Base-by-base conservation (phyloP, 1,140 invertebrate genomes). In the Vollenhovia emeryi region DNA sequence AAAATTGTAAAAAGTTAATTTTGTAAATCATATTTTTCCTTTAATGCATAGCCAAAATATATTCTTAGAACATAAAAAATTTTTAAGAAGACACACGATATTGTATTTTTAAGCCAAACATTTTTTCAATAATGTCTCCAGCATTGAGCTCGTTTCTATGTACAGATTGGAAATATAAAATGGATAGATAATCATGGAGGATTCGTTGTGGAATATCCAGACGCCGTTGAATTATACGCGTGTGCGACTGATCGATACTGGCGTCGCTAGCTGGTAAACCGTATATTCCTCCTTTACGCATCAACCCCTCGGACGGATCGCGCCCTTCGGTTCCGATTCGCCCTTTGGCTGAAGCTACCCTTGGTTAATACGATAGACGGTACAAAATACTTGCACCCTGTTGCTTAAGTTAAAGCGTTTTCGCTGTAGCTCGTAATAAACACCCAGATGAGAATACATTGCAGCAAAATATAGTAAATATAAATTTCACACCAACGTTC, bases 191-290 rank as follows among this genome's bases (percentile, higher is more conserved):
- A 88, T 78, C 73, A 71, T 45, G n/a, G 52, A 60, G 64, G 52
- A 89, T 62, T 84, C 52, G 36, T 88, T 45, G 50, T 13, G 59
- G 18, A 75, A 64, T 73, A 79, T 76, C 60, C 76, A 75, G 73
- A 80, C 68, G 18, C 24, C 15, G 40, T 18, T 48, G 33, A 27
- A 45, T 33, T 78, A 79, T 62, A 87, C 68, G 86, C 73, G 84
- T 76, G 83, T 85, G 86, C 36, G 82, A 30, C 89, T 82, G 84
- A 85, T 91, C 90, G 90, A 91, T 91, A 91, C 86, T 79, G 57
- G 66, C 87, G 89, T 91, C 86, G 89, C 86, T 71, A 85, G 79
- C 86, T 90, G 79, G 87, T 86, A 90, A 88, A 62, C 86, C 71
- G 69, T 87, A 84, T 71, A 89, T 89, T 86, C 30, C 75, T 76